Conservation (phyloP, 2,888 invertebrate genomes). For the Rugalucina vietnamica region DNA sequence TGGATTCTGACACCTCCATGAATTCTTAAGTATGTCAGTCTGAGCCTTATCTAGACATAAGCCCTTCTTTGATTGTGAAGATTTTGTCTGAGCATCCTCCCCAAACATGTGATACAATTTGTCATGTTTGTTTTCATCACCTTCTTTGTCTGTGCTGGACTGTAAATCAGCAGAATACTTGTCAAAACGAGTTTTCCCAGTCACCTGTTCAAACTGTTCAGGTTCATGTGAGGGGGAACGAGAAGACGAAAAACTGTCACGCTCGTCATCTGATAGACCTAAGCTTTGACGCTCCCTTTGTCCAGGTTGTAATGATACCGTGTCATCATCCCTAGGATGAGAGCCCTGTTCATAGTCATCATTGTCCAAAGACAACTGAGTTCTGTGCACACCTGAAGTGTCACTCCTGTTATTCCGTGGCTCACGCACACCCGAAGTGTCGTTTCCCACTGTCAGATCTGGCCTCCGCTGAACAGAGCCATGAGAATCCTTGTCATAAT, state of each 20-base stretch:
- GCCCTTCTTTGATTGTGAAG: neutral
- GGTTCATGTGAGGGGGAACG: neutral
- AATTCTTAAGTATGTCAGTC: constrained; percentile 18
- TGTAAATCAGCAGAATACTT: neutral
- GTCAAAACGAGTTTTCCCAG: neutral
- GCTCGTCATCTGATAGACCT: neutral
- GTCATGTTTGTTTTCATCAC: neutral
- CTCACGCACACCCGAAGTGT: neutral
- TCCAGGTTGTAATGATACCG: neutral
- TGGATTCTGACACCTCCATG: constrained; percentile 21
- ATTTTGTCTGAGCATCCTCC: neutral
- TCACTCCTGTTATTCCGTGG: neutral
- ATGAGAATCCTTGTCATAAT: too few relatives aligned
- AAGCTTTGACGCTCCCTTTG: neutral
- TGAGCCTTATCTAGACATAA: constrained; percentile 26
- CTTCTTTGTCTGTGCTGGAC: neutral
- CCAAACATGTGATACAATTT: neutral
- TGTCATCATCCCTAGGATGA: neutral
- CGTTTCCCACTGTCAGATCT: neutral
- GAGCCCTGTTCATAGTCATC: neutral
- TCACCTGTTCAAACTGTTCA: neutral
- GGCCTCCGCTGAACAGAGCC: too few relatives aligned
- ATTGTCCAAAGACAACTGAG: neutral
- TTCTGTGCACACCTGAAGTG: neutral
- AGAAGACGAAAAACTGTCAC: neutral